These are phyloP conservation scores for Pogonocherus hispidulus DNA, from an alignment of 2,888 invertebrate genomes.

Conservation along the genomic window DNA sequence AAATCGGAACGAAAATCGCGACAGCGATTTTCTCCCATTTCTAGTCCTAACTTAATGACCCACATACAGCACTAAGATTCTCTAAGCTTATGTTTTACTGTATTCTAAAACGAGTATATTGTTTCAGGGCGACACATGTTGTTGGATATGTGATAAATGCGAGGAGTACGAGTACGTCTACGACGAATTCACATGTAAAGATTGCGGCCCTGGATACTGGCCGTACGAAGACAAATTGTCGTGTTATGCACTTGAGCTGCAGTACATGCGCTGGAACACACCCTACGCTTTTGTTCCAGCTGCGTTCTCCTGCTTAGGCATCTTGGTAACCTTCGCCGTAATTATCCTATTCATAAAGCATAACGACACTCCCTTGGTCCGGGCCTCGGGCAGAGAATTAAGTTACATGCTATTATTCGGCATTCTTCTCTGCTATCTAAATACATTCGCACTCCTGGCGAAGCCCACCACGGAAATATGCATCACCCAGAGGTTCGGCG, in stretches of 20 bases:
- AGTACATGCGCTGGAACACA: constrained; percentile 78
- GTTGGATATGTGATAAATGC: constrained; percentile 84
- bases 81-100: too few relatives aligned
- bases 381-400: constrained; percentile 75
- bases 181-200: constrained; percentile 76
- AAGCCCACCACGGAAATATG: constrained; percentile 73
- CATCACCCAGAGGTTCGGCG: constrained; percentile 75
- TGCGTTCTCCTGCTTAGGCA: constrained; percentile 75
- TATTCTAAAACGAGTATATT: too few relatives aligned
- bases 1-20: too few relatives aligned
- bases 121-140: constrained; percentile 76
- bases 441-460: constrained; percentile 75
- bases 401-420: constrained; percentile 76
- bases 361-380: constrained; percentile 77
- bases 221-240: constrained; percentile 74
- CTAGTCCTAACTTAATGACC: too few relatives aligned
- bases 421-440: constrained; percentile 75
- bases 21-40: too few relatives aligned
- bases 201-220: constrained; percentile 77
- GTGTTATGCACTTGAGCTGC: constrained; percentile 75
- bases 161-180: constrained; percentile 77
- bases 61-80: too few relatives aligned
- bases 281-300: constrained; percentile 77
- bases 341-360: constrained; percentile 75
- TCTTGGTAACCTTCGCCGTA: constrained; percentile 73